Base-by-base conservation (phyloP, 2,888 invertebrate genomes). In the Ichneumoninae sp. region DNA sequence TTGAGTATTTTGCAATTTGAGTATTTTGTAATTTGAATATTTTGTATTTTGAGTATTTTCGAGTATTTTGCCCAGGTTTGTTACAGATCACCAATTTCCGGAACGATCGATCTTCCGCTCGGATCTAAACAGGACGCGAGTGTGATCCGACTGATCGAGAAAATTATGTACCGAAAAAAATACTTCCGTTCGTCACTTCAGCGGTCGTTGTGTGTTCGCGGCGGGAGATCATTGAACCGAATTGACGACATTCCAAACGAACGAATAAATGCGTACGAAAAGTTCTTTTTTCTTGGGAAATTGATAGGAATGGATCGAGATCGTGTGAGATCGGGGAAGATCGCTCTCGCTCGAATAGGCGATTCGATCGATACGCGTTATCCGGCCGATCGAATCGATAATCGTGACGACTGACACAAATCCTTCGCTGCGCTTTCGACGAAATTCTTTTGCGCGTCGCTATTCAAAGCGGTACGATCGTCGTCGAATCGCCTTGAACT, bases 111-210 rank as follows among this genome's bases (percentile, higher is more conserved):
- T 52, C 40, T 40, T 19, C 10, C 63, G 13, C 30, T 63, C 40
- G 40, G 6, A 33, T 63, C 63, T 63, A 33, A 63, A 63, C 16
- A 63, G 63, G 33, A n/a, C 33, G 30, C 63, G 47, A 54, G 7
- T 8, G 52, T 19, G 8, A 22, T 81, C 71, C n/a, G 63, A 81
- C 54, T 76, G 36, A 83, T 80, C 81, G 19, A 60, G 50, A 33
- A 44, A 83, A 83, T 83, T 77, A 60, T 60, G 5, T 54, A n/a
- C 68, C 10, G 52, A 63, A 40, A 10, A 68, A 52, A 22, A 4
- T 7, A 8, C 19, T 52, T 52, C 52, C 54, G 16, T 54, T 54
- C 22, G 19, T 10, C 19, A 19, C 6, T 52, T 52, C 52, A 54
- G 19, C 3, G 54, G 22, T 54, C 54, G 22, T 22, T 54, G 22